Percentiles rank a stretch among this genome's conserved stretches.
Conservation (phyloP, 2,113 vertebrate species). For the Bagarius yarrelli region DNA sequence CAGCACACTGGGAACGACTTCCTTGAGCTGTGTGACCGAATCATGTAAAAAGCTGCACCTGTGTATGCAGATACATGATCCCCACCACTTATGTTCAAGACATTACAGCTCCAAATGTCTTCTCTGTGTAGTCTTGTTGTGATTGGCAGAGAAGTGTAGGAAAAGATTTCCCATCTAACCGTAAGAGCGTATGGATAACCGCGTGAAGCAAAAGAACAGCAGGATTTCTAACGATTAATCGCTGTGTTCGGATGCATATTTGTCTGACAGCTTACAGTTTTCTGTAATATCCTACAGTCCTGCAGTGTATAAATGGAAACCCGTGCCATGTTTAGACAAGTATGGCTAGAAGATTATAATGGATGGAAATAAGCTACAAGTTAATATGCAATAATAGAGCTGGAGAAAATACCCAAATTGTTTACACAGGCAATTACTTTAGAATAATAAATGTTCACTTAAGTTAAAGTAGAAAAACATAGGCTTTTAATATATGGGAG, state of each 20-base stretch:
- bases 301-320: neutral
- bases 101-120: slow-evolving; percentile 23
- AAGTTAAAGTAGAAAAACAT: neutral
- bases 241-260: neutral
- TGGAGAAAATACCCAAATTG: neutral
- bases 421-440: neutral
- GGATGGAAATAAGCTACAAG: neutral
- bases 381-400: neutral
- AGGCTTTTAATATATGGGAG: neutral
- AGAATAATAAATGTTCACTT: neutral
- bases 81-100: slow-evolving; percentile 30
- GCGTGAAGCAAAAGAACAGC: neutral
- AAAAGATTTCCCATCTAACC: neutral
- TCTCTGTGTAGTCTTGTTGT: neutral
- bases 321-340: neutral
- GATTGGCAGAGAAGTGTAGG: slow-evolving; percentile 11
- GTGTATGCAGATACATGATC: slow-evolving; percentile 33
- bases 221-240: neutral
- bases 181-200: neutral
- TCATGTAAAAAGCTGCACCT: slow-evolving; percentile 36
- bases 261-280: neutral
- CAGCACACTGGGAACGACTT: slow-evolving; percentile 10
- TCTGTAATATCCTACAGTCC: neutral
- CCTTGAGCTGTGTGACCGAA: slow-evolving; percentile 2
- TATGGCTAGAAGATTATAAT: neutral